Base-by-base conservation (phyloP, 2,888 invertebrate species). In the Sipha maydis region DNA sequence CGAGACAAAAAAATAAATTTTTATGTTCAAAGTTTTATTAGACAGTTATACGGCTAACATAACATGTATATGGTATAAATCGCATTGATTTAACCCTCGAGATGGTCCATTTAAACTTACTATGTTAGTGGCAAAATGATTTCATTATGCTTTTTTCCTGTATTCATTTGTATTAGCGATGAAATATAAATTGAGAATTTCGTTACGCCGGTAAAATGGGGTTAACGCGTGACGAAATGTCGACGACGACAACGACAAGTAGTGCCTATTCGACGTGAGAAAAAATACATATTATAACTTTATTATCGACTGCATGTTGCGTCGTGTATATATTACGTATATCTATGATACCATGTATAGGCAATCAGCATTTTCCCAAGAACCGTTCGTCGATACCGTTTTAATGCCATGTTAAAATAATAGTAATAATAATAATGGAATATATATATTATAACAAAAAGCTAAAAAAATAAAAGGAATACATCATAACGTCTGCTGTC, bases 191-290 rank as follows among this genome's bases (percentile, higher is more conserved):
- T 80, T n/a, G 41, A 82, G 17, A 69, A 69, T 69, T 82, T 69
- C 41, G 80, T 82, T 82, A 67, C 67, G 41, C 38, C 28, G 41
- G 28, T 82, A 82, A 69, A 82, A 80, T n/a, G 80, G 80, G 80
- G 80, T 80, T 80, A 67, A 67, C 80, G 80, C 80, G 38, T 80
- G 61, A 80, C 80, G 38, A 82, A 82, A 82, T 28, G 14, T 9
- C 41, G 28, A 80, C 67, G 14, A 48, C 48, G 9, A 48, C 41
- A 19, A 80, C 38, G 48, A 48, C 48, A 48, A 48, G 19, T 25
- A 19, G 48, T 48, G 31, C 11, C 71, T 28, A n/a, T 54, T 25
- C 56, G 79, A 79, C 79, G 79, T 79, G 79, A 56, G 56, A 79
- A 79, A 56, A 79, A 79, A 56, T 79, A 56, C 79, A 56, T 56